phyloP scores from a whole-genome alignment of 2,888 invertebrate species.

The Holacanthella duospinosa region DNA sequence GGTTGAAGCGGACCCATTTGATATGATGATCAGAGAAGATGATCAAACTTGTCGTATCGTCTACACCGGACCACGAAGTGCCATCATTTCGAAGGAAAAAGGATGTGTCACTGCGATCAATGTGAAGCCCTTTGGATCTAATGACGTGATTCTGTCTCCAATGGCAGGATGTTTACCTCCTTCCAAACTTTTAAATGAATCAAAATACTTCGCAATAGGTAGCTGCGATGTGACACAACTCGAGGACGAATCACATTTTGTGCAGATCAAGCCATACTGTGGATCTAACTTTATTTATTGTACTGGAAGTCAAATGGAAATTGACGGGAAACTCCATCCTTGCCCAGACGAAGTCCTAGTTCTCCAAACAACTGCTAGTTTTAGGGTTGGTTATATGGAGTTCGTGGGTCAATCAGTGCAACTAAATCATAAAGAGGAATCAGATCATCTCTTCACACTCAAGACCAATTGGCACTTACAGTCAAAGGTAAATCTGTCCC shows the following conservation, averaged over 20 bases:
- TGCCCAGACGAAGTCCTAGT: background rate
- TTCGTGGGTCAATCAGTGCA: background rate
- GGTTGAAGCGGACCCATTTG: background rate
- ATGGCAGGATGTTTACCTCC: background rate
- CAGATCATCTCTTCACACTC: background rate
- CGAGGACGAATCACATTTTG: background rate
- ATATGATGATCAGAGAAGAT: background rate
- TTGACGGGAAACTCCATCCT: background rate
- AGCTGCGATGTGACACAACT: background rate
- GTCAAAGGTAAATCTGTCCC: background rate
- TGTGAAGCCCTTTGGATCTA: background rate
- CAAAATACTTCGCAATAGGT: background rate
- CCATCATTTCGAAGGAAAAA: background rate
- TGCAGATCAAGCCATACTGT: background rate
- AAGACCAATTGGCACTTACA: background rate
- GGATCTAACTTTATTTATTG: background rate
- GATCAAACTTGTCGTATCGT: background rate
- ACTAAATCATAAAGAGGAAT: background rate
- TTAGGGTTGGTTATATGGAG: background rate
- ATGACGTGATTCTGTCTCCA: background rate
- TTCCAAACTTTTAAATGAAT: background rate
- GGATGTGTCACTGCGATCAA: background rate
- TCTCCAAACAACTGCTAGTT: background rate
- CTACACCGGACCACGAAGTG: background rate
- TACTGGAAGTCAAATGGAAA: background rate